Conservation (phyloP, 2,888 invertebrate genomes). For the Drosophila testacea region DNA sequence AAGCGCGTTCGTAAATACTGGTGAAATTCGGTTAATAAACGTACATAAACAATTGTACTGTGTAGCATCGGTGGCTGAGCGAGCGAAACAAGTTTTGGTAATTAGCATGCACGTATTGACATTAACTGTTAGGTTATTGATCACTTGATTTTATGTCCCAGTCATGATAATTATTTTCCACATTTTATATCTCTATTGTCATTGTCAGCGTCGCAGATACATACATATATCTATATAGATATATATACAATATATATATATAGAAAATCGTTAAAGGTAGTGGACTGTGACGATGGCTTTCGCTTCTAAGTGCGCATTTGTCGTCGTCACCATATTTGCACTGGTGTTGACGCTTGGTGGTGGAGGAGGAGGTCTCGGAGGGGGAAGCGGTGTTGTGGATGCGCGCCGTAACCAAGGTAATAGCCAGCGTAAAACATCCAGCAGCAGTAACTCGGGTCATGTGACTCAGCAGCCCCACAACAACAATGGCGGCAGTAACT, state of each 20-base stretch:
- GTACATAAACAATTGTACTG: slow-evolving; percentile 28
- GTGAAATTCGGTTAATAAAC: slow-evolving; percentile 15
- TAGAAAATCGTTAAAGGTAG: slow-evolving; percentile 58
- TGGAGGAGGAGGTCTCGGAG: slow-evolving; percentile 27
- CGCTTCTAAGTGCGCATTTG: slow-evolving; percentile 59
- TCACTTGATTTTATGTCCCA: slow-evolving; percentile 49
- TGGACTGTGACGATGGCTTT: slow-evolving; percentile 42
- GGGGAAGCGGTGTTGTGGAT: slow-evolving; percentile 61
- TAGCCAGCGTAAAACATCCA: slow-evolving; percentile 75
- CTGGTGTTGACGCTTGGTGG: slow-evolving; percentile 59
- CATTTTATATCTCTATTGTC: slow-evolving; percentile 21
- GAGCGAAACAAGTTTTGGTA: slow-evolving; percentile 70
- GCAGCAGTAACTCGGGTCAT: slow-evolving; percentile 70
- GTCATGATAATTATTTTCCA: slow-evolving; percentile 27
- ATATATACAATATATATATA: slow-evolving; percentile 27
- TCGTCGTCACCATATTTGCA: slow-evolving; percentile 52
- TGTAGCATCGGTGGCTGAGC: slow-evolving; percentile 6
- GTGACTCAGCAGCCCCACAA: slow-evolving; percentile 81
- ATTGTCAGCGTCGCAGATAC: slow-evolving; percentile 19
- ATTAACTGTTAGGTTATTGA: slow-evolving; percentile 42
- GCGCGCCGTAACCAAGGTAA: slow-evolving; percentile 75
- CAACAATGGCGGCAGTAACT: slow-evolving; percentile 67
- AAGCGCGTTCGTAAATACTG: slow-evolving; percentile 3
- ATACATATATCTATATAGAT: slow-evolving; percentile 10
- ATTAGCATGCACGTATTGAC: slow-evolving; percentile 70